These are phyloP conservation scores for Meriones psammophilus DNA, from an alignment of 2,797 vertebrate genomes.

Conservation along the genomic window DNA sequence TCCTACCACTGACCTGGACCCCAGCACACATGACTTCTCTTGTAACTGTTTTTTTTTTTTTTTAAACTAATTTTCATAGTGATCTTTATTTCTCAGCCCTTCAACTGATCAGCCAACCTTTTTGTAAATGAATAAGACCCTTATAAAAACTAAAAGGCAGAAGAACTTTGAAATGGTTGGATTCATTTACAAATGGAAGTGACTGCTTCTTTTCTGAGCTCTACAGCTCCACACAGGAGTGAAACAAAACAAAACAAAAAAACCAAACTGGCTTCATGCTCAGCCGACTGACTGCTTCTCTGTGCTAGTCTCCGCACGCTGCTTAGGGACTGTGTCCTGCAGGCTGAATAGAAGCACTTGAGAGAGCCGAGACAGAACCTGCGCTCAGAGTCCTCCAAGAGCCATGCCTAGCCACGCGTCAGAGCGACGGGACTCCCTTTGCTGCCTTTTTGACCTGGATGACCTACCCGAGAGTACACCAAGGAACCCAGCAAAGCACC, in stretches of 20 bases:
- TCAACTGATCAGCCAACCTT: neutral
- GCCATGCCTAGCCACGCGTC: neutral
- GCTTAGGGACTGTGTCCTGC: neutral
- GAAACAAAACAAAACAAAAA: neutral
- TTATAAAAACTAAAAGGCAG: neutral
- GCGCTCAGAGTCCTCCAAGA: neutral
- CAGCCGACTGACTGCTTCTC: neutral
- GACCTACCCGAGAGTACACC: neutral
- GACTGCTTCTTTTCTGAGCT: neutral
- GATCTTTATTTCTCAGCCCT: conserved; percentile 51
- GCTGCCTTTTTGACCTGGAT: neutral
- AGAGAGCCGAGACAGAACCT: neutral
- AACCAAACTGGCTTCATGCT: neutral
- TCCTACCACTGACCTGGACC: neutral
- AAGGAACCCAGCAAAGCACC: neutral
- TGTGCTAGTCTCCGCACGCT: neutral
- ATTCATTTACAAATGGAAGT: neutral
- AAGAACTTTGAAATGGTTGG: neutral
- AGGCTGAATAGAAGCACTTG: neutral
- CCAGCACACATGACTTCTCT: neutral
- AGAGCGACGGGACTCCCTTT: neutral
- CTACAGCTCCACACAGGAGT: neutral
- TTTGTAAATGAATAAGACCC: neutral
- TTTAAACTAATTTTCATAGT: neutral
- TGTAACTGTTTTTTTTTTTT: neutral